A percentile compares a stretch with the other conserved stretches of the same genome.
phyloP scores from a whole-genome alignment of 2,888 invertebrate genomes.

The Polymixis lichenea region DNA sequence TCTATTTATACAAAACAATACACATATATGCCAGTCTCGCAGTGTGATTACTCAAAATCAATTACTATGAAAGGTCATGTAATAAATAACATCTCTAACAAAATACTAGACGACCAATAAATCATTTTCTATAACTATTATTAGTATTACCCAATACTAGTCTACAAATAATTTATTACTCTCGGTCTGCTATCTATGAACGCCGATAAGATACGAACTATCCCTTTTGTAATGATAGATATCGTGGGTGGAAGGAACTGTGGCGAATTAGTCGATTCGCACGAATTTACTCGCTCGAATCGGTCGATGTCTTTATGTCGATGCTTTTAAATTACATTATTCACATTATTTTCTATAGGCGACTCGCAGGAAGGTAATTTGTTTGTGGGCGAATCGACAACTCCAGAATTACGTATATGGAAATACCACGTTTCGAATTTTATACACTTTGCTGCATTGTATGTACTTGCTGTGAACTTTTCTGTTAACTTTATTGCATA shows the following conservation, averaged over 20 bases:
- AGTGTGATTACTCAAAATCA: not conserved
- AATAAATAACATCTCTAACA: not conserved
- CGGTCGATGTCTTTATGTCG: too few species aligned
- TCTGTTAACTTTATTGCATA: too few species aligned
- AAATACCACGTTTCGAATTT: too few species aligned
- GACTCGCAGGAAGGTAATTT: too few species aligned
- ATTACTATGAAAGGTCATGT: constrained; percentile 9
- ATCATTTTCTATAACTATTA: constrained; percentile 1
- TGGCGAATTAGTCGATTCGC: not conserved
- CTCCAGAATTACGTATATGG: too few species aligned
- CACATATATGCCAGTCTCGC: not conserved
- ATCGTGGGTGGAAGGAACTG: not conserved
- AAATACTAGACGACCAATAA: not conserved
- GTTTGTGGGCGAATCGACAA: too few species aligned
- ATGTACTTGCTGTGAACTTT: too few species aligned
- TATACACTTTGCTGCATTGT: too few species aligned
- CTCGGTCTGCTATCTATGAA: not conserved
- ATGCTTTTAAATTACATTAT: too few species aligned
- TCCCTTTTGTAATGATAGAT: not conserved
- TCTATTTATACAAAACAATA: not conserved
- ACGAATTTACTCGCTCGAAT: too few species aligned
- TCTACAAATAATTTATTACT: constrained; percentile 2
- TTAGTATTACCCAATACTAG: not conserved
- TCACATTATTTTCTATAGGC: too few species aligned
- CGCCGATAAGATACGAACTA: not conserved